A percentile compares a stretch with the other conserved stretches of the same genome.
Conservation (phyloP, 2,113 vertebrate species). For the Trachemys scripta region DNA sequence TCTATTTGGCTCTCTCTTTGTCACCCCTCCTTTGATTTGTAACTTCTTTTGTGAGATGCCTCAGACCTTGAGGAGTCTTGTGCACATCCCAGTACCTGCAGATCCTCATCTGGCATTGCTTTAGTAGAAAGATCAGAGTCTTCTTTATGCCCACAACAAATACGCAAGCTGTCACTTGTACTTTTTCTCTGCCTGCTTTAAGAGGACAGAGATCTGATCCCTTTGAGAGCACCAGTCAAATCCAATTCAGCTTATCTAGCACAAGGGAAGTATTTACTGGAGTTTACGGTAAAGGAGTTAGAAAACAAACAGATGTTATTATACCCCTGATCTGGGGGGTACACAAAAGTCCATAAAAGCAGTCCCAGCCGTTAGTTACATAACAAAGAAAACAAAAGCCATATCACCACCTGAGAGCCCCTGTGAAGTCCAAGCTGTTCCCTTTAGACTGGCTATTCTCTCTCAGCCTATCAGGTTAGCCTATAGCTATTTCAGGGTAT, state of each 20-base stretch:
- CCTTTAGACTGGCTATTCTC: slow-evolving; percentile 4
- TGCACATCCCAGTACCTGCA: neutral
- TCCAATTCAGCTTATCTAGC: neutral
- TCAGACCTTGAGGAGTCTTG: rapidly evolving
- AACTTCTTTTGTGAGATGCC: neutral
- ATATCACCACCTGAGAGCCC: neutral
- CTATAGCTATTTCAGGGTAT: slow-evolving; percentile 65
- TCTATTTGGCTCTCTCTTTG: neutral
- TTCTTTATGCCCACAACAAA: neutral
- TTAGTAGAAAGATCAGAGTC: neutral
- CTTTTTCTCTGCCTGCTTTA: neutral
- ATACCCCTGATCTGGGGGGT: neutral
- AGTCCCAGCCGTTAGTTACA: neutral
- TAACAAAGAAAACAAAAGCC: neutral
- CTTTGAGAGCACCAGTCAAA: neutral
- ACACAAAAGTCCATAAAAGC: neutral
- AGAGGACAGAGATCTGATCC: neutral
- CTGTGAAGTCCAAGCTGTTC: slow-evolving; percentile 44
- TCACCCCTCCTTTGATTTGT: neutral
- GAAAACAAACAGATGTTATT: neutral
- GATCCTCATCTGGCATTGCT: neutral
- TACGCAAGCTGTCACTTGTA: rapidly evolving
- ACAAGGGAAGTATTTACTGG: neutral
- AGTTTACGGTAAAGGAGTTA: neutral
- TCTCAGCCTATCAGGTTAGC: neutral